Evolutionary conservation across 2,888 invertebrate species (phyloP).

Genomic region (Melinaea menophilus): DNA sequence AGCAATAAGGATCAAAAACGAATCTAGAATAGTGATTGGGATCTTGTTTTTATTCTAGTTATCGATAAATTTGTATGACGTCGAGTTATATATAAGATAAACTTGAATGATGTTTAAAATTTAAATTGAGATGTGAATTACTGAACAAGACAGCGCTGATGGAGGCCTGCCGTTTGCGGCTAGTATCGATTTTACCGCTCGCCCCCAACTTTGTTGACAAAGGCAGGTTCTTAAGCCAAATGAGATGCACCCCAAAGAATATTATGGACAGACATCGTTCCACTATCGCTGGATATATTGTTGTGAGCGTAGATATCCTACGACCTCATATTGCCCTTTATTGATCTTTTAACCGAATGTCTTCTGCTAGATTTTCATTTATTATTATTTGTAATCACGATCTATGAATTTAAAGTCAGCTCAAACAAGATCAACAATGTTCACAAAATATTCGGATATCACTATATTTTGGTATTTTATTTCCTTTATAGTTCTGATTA

Average conservation of each 20-base stretch:
- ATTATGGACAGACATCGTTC: constrained; percentile 77
- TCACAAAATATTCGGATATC: no score
- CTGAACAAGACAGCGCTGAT: constrained; percentile 61
- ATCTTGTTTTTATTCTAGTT: no score
- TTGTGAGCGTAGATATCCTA: constrained; percentile 32
- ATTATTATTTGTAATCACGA: constrained; percentile 6
- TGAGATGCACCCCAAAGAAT: constrained; percentile 79
- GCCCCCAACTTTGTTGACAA: constrained; percentile 76
- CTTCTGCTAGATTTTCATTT: constrained; percentile 30
- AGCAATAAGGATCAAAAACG: no score
- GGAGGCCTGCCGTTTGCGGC: constrained; percentile 60
- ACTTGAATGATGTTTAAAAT: constrained; percentile 24
- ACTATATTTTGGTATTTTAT: no score
- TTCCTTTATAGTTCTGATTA: no score
- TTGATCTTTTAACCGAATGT: constrained; percentile 38
- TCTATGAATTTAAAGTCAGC: not conserved
- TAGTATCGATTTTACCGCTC: constrained; percentile 73
- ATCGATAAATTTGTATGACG: no score
- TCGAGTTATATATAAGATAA: no score
- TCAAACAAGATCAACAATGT: not conserved
- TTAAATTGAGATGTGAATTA: constrained; percentile 60
- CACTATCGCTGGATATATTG: constrained; percentile 44
- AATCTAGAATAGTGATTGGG: no score
- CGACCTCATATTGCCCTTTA: constrained; percentile 38
- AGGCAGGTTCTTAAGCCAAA: constrained; percentile 78